Conservation (phyloP, 2,888 invertebrate species). For the Horisme vitalbata region DNA sequence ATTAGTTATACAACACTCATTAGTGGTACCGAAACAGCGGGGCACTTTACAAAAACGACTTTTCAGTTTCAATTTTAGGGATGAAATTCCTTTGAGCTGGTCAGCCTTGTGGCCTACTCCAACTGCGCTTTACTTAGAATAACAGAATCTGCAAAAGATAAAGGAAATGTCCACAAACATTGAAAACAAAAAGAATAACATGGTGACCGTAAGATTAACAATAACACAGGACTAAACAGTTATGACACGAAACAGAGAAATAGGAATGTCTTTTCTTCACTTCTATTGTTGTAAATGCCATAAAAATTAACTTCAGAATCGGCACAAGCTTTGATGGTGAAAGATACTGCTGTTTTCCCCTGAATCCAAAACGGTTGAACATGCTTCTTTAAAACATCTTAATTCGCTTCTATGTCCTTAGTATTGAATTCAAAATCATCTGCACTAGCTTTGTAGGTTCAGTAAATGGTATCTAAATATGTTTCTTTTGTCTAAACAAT, state of each 20-base stretch:
- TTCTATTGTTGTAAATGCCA: conserved; percentile 69
- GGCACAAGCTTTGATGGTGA: conserved; percentile 75
- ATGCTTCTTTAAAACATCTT: neutral
- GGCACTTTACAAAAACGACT: conserved; percentile 32
- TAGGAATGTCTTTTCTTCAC: conserved; percentile 67
- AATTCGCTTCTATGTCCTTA: conserved; percentile 16
- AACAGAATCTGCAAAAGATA: conserved; percentile 30
- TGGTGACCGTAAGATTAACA: conserved; percentile 27
- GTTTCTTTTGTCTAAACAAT: conserved; percentile 78
- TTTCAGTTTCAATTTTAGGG: conserved; percentile 6
- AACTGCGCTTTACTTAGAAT: conserved; percentile 32
- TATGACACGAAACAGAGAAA: conserved; percentile 49
- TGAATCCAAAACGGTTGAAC: conserved; percentile 34
- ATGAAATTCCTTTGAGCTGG: conserved; percentile 9
- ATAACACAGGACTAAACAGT: conserved; percentile 37
- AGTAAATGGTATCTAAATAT: conserved; percentile 32
- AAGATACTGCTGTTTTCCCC: conserved; percentile 52
- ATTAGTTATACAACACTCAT: conserved; percentile 51
- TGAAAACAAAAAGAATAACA: conserved; percentile 25
- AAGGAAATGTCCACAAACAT: conserved; percentile 34
- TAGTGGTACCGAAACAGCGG: conserved; percentile 66
- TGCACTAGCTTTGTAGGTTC: conserved; percentile 31
- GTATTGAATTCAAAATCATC: conserved; percentile 29
- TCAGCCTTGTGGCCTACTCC: conserved; percentile 35
- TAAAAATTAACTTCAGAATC: conserved; percentile 77